Percentiles rank a stretch among this genome's conserved stretches.
phyloP scores from a whole-genome alignment of 2,113 vertebrate genomes.

The Platichthys flesus region DNA sequence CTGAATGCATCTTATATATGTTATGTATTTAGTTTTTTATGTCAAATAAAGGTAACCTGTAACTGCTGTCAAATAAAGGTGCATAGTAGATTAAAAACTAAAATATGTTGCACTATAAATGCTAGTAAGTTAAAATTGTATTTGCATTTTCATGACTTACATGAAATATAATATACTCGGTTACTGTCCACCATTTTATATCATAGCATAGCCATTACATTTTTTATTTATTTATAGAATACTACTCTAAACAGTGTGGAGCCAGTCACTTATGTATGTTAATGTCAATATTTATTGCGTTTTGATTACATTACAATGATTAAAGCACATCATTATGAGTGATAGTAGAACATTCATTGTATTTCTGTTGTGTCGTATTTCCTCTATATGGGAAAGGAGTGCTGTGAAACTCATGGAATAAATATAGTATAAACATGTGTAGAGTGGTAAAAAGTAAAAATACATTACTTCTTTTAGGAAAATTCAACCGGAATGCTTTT shows the following conservation, averaged over 20 bases:
- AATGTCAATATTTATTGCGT: slow-evolving; percentile 76
- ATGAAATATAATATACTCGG: not conserved
- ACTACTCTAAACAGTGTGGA: not conserved
- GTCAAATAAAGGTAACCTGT: not conserved
- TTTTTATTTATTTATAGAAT: not conserved
- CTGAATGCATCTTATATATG: too few relatives aligned
- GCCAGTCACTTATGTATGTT: slow-evolving; percentile 24
- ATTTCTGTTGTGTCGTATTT: slow-evolving; percentile 34
- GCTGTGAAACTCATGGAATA: slow-evolving; percentile 51
- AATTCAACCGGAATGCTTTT: slow-evolving; percentile 31
- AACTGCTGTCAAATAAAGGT: not conserved
- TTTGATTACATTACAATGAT: slow-evolving; percentile 72
- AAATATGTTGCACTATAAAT: not conserved
- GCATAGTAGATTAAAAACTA: not conserved
- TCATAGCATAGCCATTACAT: not conserved
- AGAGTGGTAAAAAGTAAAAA: slow-evolving; percentile 49
- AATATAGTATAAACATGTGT: slow-evolving; percentile 60
- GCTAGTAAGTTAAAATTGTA: not conserved
- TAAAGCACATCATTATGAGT: slow-evolving; percentile 68
- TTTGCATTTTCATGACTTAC: too few relatives aligned
- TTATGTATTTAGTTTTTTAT: not conserved
- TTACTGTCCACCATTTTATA: not conserved
- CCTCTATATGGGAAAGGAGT: slow-evolving; percentile 38
- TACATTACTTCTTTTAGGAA: slow-evolving; percentile 38
- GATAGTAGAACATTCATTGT: slow-evolving; percentile 69